phyloP scores from a whole-genome alignment of 2,113 vertebrate species.

The Accipiter cooperii region DNA sequence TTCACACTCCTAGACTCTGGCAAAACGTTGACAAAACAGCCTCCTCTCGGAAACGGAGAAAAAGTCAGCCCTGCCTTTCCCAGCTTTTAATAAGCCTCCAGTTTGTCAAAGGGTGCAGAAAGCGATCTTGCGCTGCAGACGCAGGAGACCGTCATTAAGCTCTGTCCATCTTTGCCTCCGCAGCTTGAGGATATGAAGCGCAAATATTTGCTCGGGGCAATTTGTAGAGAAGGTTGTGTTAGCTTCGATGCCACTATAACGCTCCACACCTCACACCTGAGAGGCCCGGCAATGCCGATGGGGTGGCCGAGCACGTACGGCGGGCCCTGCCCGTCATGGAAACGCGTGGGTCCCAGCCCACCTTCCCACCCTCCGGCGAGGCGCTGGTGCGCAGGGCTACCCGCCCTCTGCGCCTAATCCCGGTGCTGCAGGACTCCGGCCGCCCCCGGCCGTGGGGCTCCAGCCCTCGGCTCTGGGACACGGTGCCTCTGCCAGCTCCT shows the following conservation, averaged over 20 bases:
- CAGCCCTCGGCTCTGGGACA: background rate
- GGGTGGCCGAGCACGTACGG: accelerated
- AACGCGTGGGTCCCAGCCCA: no score
- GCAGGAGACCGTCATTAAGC: background rate
- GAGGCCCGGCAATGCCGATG: background rate
- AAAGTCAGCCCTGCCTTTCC: background rate
- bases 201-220: background rate
- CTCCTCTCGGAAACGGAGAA: background rate
- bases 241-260: accelerated
- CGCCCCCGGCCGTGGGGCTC: background rate
- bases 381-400: no score
- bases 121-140: background rate
- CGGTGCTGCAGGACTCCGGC: no score
- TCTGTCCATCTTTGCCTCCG: background rate
- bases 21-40: conserved; percentile 29
- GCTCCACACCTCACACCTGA: accelerated
- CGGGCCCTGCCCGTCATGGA: accelerated
- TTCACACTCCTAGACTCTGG: conserved; percentile 39
- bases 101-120: background rate
- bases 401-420: background rate
- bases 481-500: background rate
- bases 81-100: background rate
- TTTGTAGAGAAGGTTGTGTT: background rate
- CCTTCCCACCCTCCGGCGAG: background rate
- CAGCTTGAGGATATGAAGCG: background rate